Conservation (phyloP, 1,140 invertebrate genomes). For the Drosophila watanabei region DNA sequence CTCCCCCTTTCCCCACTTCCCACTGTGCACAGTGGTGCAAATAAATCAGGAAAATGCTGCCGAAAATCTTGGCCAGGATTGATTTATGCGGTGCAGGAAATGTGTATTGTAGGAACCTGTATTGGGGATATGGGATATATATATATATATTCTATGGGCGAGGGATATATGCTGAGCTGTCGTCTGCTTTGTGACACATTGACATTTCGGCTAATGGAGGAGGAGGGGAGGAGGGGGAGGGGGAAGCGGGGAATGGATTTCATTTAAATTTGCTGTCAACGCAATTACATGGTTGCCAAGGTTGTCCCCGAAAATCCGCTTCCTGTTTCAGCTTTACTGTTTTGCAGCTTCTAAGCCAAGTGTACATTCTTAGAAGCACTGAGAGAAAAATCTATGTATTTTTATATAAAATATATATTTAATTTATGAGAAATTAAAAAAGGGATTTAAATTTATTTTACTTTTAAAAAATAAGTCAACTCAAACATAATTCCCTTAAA, state of each 20-base stretch:
- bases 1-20: neutral
- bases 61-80: constrained; percentile 41
- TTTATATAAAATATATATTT: too few species aligned
- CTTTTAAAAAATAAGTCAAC: too few species aligned
- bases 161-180: constrained; percentile 43
- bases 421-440: too few species aligned
- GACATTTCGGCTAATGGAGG: constrained; percentile 64
- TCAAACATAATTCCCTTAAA: too few species aligned
- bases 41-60: constrained; percentile 39
- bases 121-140: neutral
- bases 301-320: constrained; percentile 37
- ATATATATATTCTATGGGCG: neutral
- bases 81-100: too few species aligned
- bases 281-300: constrained; percentile 77
- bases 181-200: constrained; percentile 80
- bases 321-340: constrained; percentile 34
- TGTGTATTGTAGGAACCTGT: too few species aligned
- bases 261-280: constrained; percentile 84
- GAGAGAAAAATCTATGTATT: neutral
- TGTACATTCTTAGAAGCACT: neutral
- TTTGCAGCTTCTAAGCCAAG: constrained; percentile 29
- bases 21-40: constrained; percentile 34
- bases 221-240: too few species aligned
- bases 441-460: too few species aligned
- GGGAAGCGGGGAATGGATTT: constrained; percentile 53